Evolutionary conservation across 2,888 invertebrate genomes (phyloP).

Genomic region (Keiferia lycopersicella): DNA sequence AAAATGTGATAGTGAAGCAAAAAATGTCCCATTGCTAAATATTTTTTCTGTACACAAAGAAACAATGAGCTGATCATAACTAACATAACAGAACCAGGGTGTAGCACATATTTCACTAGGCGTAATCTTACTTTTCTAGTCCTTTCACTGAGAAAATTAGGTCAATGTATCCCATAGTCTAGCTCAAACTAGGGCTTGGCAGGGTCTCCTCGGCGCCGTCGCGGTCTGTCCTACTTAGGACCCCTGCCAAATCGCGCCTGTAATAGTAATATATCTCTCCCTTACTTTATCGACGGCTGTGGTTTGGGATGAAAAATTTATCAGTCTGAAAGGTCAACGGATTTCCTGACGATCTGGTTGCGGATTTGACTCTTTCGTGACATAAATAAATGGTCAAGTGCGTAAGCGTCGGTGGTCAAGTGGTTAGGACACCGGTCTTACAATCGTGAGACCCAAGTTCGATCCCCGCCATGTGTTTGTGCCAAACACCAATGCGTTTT

Average conservation of each 20-base stretch:
- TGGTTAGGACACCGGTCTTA: too few relatives aligned
- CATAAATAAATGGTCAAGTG: too few relatives aligned
- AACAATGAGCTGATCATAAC: too few relatives aligned
- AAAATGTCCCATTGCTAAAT: too few relatives aligned
- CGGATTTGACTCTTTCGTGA: too few relatives aligned
- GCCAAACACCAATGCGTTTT: too few relatives aligned
- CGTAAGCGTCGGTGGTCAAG: too few relatives aligned
- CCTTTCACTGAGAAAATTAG: constrained; percentile 13
- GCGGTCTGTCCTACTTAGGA: neutral
- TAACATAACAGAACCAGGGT: too few relatives aligned
- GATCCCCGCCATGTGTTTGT: too few relatives aligned
- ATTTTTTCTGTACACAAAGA: too few relatives aligned
- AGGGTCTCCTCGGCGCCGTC: neutral
- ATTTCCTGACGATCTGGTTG: neutral
- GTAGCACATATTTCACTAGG: neutral
- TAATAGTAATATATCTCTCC: constrained; percentile 7
- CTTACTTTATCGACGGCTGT: constrained; percentile 6
- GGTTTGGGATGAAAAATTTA: neutral
- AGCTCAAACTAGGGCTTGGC: constrained; percentile 14
- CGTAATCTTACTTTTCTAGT: neutral
- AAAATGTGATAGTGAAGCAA: too few relatives aligned
- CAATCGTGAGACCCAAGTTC: too few relatives aligned
- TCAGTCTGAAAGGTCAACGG: neutral
- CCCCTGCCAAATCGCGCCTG: constrained; percentile 6
- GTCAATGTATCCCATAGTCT: constrained; percentile 14